These are phyloP conservation scores for Nomia melanderi DNA, from an alignment of 1,140 invertebrate genomes.

Conservation along the genomic window DNA sequence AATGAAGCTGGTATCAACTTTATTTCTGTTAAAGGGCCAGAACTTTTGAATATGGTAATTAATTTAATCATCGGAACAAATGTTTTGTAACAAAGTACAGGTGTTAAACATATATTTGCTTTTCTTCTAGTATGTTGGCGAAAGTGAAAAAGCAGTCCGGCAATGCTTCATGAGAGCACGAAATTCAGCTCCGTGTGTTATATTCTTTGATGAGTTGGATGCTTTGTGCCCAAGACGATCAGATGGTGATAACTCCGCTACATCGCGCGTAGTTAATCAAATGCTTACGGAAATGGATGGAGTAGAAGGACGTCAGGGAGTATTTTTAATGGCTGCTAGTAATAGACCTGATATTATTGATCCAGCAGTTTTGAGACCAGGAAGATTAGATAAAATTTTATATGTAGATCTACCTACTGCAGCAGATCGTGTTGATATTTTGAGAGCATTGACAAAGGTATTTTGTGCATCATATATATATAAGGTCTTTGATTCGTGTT, in stretches of 20 bases:
- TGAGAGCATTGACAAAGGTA: constrained; percentile 95
- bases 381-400: constrained; percentile 95
- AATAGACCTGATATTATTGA: constrained; percentile 99
- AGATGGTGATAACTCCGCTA: constrained; percentile 86
- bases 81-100: neutral
- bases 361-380: constrained; percentile 96
- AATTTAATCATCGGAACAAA: constrained; percentile 18
- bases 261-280: constrained; percentile 96
- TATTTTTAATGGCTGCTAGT: constrained; percentile 97
- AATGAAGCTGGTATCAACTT: constrained; percentile 99
- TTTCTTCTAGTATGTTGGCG: constrained; percentile 94
- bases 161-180: constrained; percentile 96
- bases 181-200: constrained; percentile 98
- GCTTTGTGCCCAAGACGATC: constrained; percentile 95
- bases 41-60: constrained; percentile 95
- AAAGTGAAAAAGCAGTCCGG: constrained; percentile 97
- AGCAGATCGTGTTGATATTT: constrained; percentile 92
- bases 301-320: constrained; percentile 92
- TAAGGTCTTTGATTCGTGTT: constrained; percentile 2
- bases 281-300: constrained; percentile 99
- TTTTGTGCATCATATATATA: neutral
- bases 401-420: constrained; percentile 95
- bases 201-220: constrained; percentile 99
- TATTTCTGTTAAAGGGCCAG: constrained; percentile 98
- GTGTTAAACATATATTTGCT: neutral